Evolutionary conservation across 2,888 invertebrate genomes (phyloP).

Genomic region (Pheosia gnoma): DNA sequence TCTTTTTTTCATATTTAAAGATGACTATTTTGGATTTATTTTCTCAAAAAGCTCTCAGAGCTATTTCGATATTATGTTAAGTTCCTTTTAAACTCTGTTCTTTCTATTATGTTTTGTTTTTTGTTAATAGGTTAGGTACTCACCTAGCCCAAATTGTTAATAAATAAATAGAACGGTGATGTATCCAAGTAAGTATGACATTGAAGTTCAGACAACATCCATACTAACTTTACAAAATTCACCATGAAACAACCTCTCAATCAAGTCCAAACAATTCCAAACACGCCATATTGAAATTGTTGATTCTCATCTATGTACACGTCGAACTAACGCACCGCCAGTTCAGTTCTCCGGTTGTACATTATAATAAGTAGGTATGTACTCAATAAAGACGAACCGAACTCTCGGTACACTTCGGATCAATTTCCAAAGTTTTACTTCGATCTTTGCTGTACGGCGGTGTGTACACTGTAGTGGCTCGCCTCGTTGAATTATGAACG

Average conservation of each 20-base stretch:
- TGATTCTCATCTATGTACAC: not conserved
- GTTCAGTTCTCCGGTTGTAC: constrained; percentile 22
- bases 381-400: constrained; percentile 48
- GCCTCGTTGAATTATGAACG: constrained; percentile 5
- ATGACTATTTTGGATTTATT: too few relatives aligned
- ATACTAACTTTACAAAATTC: not conserved
- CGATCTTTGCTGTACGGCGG: constrained; percentile 56
- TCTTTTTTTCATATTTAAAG: too few relatives aligned
- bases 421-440: constrained; percentile 73
- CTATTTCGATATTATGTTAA: too few relatives aligned
- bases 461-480: constrained; percentile 33
- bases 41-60: too few relatives aligned
- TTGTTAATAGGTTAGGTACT: too few relatives aligned
- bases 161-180: too few relatives aligned
- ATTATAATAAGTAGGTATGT: constrained; percentile 40
- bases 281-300: constrained; percentile 5
- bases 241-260: not conserved
- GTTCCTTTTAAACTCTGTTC: too few relatives aligned
- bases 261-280: constrained; percentile 2
- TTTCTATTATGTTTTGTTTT: too few relatives aligned
- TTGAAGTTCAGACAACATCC: too few relatives aligned
- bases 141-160: too few relatives aligned
- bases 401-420: constrained; percentile 63
- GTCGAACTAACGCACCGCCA: constrained; percentile 5
- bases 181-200: too few relatives aligned